A percentile compares a stretch with the other conserved stretches of the same genome.
Conservation (phyloP, 2,797 vertebrate genomes). For the Halcyon badia region DNA sequence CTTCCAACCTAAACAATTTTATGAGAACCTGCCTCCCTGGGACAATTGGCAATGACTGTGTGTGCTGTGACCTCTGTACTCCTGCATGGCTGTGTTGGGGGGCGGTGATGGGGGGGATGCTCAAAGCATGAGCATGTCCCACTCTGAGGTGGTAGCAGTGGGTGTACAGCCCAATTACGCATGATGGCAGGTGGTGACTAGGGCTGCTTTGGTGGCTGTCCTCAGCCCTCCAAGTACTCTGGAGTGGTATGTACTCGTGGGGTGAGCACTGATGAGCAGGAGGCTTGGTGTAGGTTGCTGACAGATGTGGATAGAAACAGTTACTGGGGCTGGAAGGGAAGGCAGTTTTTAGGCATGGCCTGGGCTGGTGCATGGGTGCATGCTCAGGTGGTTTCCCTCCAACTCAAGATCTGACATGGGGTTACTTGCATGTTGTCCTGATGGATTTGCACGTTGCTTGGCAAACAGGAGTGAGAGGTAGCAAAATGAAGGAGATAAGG, state of each 20-base stretch:
- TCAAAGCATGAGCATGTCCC: not conserved
- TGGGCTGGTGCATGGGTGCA: not conserved
- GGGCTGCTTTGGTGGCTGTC: not conserved
- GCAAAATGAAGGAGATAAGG: not conserved
- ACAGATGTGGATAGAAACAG: not conserved
- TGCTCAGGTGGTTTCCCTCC: not conserved
- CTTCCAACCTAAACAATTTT: too few relatives aligned
- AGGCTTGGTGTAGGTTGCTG: not conserved
- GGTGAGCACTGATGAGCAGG: not conserved
- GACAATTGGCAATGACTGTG: fast-evolving
- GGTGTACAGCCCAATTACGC: not conserved
- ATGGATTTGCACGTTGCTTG: fast-evolving
- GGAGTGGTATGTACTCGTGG: fast-evolving
- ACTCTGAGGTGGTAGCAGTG: not conserved
- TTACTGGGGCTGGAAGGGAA: not conserved
- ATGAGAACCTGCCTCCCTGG: not conserved
- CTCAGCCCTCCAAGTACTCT: not conserved
- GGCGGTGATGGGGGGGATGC: too few relatives aligned
- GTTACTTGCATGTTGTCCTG: not conserved
- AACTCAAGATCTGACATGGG: not conserved
- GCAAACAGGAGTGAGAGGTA: fast-evolving
- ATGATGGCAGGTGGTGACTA: not conserved
- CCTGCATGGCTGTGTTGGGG: fast-evolving
- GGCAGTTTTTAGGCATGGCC: not conserved
- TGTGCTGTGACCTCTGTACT: not conserved